These are phyloP conservation scores for Drosophila repletoides DNA, from an alignment of 1,140 invertebrate genomes.

Conservation along the genomic window DNA sequence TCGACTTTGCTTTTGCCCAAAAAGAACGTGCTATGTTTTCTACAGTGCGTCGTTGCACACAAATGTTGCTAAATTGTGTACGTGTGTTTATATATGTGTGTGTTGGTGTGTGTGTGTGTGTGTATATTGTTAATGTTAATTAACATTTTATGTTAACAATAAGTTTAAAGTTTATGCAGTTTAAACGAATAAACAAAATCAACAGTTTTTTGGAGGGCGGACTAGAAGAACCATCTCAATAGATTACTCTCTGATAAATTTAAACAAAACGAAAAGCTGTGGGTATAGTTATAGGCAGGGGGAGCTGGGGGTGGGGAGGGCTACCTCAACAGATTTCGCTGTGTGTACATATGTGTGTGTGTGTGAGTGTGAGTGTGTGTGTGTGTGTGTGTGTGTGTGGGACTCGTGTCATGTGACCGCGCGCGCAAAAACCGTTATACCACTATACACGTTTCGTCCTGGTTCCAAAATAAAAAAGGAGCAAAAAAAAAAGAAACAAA, in stretches of 20 bases:
- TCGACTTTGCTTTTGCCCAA: slow-evolving; percentile 48
- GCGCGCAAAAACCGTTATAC: slow-evolving; percentile 59
- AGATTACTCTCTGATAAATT: slow-evolving; percentile 5
- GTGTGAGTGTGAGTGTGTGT: slow-evolving; percentile 35
- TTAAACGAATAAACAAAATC: slow-evolving; percentile 34
- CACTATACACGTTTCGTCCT: slow-evolving; percentile 36
- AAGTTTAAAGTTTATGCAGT: too few species aligned
- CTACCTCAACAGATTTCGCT: slow-evolving; percentile 71
- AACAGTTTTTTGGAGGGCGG: background rate
- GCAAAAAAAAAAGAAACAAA: background rate
- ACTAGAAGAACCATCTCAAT: too few species aligned
- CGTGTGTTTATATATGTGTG: background rate
- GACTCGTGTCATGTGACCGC: slow-evolving; percentile 73
- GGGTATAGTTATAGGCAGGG: background rate
- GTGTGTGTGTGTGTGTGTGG: slow-evolving; percentile 31
- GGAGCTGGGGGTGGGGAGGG: background rate
- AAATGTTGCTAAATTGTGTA: slow-evolving; percentile 29
- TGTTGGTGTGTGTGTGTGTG: background rate
- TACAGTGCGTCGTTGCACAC: background rate
- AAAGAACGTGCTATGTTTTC: slow-evolving; percentile 50
- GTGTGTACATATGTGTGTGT: slow-evolving; percentile 32
- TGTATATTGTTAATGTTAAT: slow-evolving; percentile 14
- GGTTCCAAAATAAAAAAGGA: too few species aligned
- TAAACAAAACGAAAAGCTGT: slow-evolving; percentile 8
- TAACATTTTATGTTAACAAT: too few species aligned